Base-by-base conservation (phyloP, 2,888 invertebrate species). In the Apamea sordens region DNA sequence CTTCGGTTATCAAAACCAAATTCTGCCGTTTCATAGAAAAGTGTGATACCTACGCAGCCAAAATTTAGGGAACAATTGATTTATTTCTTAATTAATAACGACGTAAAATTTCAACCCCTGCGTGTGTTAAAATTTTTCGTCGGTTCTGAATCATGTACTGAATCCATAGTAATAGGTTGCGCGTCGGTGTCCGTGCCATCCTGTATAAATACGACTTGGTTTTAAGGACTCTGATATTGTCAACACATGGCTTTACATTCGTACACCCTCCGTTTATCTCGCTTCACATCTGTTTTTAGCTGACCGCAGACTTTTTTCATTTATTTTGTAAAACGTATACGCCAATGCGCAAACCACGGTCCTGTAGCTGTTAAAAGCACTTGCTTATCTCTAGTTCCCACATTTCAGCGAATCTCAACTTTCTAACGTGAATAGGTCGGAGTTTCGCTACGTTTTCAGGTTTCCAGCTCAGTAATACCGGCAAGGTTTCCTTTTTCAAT, bases 391-490 rank as follows among this genome's bases (percentile, higher is more conserved):
- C 65, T 44, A 59, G 71, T 69, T 53, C 24, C 71, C 59, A 85
- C 79, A 76, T 85, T 75, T 68, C 47, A 79, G 28, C 47, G 78
- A 79, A 74, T 61, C 63, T 61, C 36, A 64, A 75, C 50, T 73
- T 85, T 73, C 47, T 72, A 79, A 70, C 63, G 74, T 75, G 82
- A 80, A 86, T 67, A 86, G 72, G 69, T 74, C 63, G 36, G 64
- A 80, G 68, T 47, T 73, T 76, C 59, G 15, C 76, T 44, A 72
- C 44, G 41, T 70, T 83, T 69, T 68, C 68, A 44, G 72, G 13
- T 41, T 80, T 79, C 65, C 69, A 47, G 64, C 50, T 64, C 69
- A 28, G 70, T n/a, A 73, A 53, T n/a, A 82, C 56, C 47, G 44
- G 56, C 56, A 64, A 41, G 47, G 28, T 50, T 74, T 73, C 28